Base-by-base conservation (phyloP, 2,888 invertebrate genomes). In the Drosophila cognata region DNA sequence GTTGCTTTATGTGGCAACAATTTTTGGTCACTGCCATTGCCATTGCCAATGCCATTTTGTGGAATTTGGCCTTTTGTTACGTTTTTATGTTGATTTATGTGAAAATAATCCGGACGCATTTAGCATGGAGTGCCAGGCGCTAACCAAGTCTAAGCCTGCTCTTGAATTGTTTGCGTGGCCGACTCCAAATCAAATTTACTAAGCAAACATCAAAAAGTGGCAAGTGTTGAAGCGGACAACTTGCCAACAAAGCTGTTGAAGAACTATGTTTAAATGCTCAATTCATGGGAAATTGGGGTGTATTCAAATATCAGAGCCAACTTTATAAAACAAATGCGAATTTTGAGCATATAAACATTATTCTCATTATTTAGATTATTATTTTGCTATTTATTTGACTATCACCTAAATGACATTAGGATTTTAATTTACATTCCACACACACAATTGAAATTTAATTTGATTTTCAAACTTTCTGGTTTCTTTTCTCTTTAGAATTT, bases 81-180 rank as follows among this genome's bases (percentile, higher is more conserved):
- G 64, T 71, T 79, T 84, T 88, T 85, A 81, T 89, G 86, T 79
- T 87, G 89, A 89, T 87, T 87, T 87, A 89, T 87, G 86, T 60
- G 88, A 70, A 87, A 65, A 82, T 87, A 87, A 87, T 87, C 90
- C 86, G 41, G 65, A 53, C 79, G 74, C 78, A 73, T 82, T 81
- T 84, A 73, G 76, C 83, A 77, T 81, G 72, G 77, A 88, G 77
- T 83, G 72, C 78, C 43, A 61, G 64, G 61, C 38, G 36, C 36
- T 61, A 50, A 59, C 53, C 59, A 55, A 66, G 53, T 58, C 28
- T 59, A 65, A 62, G 72, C 53, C 48, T 33, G 35, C 35, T 33
- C 43, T 55, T 46, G 33, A 60, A 59, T 50, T 69, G 48, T 74
- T 74, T 61, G 60, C 48, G 25, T 41, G 60, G 59, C 21, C 46